Evolutionary conservation across 2,113 vertebrate species (phyloP).

Genomic region (Sakesphorus luctuosus): DNA sequence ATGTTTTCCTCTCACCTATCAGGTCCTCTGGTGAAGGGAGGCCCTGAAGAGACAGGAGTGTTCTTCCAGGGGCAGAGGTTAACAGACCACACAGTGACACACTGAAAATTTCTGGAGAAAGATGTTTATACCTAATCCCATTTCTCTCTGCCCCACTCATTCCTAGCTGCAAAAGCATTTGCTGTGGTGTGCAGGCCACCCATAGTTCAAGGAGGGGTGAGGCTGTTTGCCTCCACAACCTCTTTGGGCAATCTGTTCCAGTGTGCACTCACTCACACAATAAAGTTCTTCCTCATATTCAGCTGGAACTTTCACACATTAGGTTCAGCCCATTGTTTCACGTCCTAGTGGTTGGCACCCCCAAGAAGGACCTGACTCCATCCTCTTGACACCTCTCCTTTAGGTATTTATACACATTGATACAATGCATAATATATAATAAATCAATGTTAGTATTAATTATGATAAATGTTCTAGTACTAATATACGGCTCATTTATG

Average conservation of each 20-base stretch:
- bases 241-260: background rate
- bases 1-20: background rate
- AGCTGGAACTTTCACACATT: background rate
- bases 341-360: background rate
- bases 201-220: rapidly evolving
- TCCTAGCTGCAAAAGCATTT: too few relatives aligned
- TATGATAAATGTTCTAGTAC: background rate
- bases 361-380: too few relatives aligned
- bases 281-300: background rate
- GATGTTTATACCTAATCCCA: too few relatives aligned
- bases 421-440: too few relatives aligned
- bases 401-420: background rate
- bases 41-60: background rate
- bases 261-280: rapidly evolving
- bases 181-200: rapidly evolving
- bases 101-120: background rate
- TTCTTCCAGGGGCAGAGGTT: background rate
- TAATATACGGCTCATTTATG: background rate
- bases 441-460: background rate
- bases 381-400: background rate
- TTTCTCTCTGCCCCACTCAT: too few relatives aligned
- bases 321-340: background rate
- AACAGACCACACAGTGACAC: too few relatives aligned
- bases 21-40: background rate
- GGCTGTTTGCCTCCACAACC: too few relatives aligned